phyloP scores from a whole-genome alignment of 2,797 vertebrate genomes.

The Gastrophryne carolinensis region DNA sequence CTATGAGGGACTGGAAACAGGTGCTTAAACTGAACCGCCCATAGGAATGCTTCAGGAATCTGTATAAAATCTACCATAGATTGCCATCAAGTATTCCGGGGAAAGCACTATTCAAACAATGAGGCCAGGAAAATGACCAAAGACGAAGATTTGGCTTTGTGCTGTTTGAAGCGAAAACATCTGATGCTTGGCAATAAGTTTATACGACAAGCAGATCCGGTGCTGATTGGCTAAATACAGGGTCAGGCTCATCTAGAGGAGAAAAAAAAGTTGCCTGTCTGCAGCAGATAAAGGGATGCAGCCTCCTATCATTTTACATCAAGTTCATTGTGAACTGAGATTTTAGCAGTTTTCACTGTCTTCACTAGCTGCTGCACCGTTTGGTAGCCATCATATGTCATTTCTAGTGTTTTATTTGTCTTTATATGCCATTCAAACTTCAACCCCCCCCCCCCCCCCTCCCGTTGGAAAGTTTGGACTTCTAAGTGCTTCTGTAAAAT shows the following conservation, averaged over 20 bases:
- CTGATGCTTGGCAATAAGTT: conserved; percentile 69
- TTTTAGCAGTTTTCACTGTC: conserved; percentile 52
- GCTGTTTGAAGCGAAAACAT: conserved; percentile 62
- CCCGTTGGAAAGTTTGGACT: conserved; percentile 43
- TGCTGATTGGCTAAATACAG: conserved; percentile 45
- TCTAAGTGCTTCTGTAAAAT: conserved; percentile 49
- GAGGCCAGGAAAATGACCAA: conserved; percentile 81
- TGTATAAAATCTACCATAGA: conserved; percentile 20
- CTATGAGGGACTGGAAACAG: conserved; percentile 56
- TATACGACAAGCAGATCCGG: conserved; percentile 50
- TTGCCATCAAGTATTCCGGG: background rate
- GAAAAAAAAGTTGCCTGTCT: conserved; percentile 48
- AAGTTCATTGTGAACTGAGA: conserved; percentile 63
- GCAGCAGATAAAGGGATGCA: conserved; percentile 39
- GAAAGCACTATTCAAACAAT: conserved; percentile 61
- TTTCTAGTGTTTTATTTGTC: conserved; percentile 52
- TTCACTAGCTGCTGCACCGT: conserved; percentile 56
- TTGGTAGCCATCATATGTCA: conserved; percentile 54
- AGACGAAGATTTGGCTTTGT: conserved; percentile 75
- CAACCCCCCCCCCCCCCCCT: too few species aligned
- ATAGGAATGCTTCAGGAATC: conserved; percentile 55
- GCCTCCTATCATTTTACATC: conserved; percentile 35
- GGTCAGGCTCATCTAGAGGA: conserved; percentile 53
- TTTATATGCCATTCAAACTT: conserved; percentile 47
- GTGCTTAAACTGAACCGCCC: conserved; percentile 62